These are phyloP conservation scores for Lithophane socia DNA, from an alignment of 2,888 invertebrate species.

Conservation along the genomic window DNA sequence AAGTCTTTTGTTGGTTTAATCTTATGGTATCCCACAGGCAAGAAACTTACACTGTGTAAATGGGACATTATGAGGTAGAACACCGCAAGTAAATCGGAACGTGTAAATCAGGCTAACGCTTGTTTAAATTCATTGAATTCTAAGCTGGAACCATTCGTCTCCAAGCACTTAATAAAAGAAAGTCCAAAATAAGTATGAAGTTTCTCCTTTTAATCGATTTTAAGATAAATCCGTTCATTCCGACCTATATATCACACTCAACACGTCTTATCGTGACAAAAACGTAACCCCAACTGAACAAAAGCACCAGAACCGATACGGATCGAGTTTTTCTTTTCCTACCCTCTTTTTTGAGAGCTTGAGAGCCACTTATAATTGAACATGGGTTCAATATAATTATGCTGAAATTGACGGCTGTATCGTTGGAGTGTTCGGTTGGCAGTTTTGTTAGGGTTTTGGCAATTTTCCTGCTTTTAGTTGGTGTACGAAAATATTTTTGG, in stretches of 20 bases:
- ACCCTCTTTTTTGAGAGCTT: constrained; percentile 17
- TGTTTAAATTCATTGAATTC: neutral
- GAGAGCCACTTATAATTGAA: constrained; percentile 46
- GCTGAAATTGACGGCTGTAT: constrained; percentile 36
- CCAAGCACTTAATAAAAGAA: constrained; percentile 9
- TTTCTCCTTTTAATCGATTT: neutral
- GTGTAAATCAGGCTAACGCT: neutral
- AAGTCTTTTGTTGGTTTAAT: neutral
- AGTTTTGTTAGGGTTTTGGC: neutral
- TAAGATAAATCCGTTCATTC: constrained; percentile 4
- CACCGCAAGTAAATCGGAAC: neutral
- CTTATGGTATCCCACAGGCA: neutral
- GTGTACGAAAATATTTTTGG: neutral
- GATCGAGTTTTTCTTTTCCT: neutral
- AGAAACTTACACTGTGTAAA: neutral
- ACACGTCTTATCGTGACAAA: constrained; percentile 38
- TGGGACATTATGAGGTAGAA: neutral
- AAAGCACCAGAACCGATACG: neutral
- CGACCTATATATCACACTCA: constrained; percentile 21
- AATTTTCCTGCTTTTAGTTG: constrained; percentile 8
- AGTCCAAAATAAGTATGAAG: constrained; percentile 1
- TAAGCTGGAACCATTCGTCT: constrained; percentile 17
- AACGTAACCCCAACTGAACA: constrained; percentile 13
- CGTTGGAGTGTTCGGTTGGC: neutral
- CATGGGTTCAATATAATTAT: constrained; percentile 48